Percentiles rank a stretch among this genome's conserved stretches.
Conservation (phyloP, 2,888 invertebrate species). For the Brenthis hecate region DNA sequence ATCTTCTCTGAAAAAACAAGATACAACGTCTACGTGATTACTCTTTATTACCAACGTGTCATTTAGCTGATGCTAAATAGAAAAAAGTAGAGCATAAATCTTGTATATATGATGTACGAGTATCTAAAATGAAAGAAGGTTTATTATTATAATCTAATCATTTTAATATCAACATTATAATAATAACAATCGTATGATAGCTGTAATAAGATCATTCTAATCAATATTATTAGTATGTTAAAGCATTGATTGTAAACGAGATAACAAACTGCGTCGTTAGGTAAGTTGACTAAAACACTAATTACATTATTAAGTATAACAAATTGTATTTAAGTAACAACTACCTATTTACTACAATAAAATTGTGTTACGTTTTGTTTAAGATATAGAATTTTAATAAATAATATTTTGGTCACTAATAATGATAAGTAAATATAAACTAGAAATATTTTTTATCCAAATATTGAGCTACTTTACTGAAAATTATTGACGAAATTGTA, state of each 20-base stretch:
- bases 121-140: slow-evolving; percentile 9
- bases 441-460: slow-evolving; percentile 4
- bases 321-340: slow-evolving; percentile 35
- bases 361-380: slow-evolving; percentile 18
- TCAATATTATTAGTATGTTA: slow-evolving; percentile 12
- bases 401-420: slow-evolving; percentile 8
- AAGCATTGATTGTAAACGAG: slow-evolving; percentile 18
- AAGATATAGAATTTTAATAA: background rate
- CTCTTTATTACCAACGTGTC: background rate
- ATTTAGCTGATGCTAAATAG: background rate
- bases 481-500: background rate
- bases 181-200: slow-evolving; percentile 33
- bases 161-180: slow-evolving; percentile 28
- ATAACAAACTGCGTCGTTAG: slow-evolving; percentile 5
- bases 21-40: background rate
- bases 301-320: slow-evolving; percentile 17
- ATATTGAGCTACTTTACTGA: slow-evolving; percentile 1
- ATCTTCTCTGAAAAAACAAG: slow-evolving; percentile 43
- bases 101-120: background rate
- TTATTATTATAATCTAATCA: slow-evolving; percentile 6
- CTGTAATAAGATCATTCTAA: slow-evolving; percentile 26
- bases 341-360: slow-evolving; percentile 31
- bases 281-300: slow-evolving; percentile 18
- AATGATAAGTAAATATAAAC: slow-evolving; percentile 5
- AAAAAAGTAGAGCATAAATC: background rate